A percentile compares a stretch with the other conserved stretches of the same genome.
phyloP scores from a whole-genome alignment of 2,888 invertebrate genomes.

The Torymus aiolomorphi region DNA sequence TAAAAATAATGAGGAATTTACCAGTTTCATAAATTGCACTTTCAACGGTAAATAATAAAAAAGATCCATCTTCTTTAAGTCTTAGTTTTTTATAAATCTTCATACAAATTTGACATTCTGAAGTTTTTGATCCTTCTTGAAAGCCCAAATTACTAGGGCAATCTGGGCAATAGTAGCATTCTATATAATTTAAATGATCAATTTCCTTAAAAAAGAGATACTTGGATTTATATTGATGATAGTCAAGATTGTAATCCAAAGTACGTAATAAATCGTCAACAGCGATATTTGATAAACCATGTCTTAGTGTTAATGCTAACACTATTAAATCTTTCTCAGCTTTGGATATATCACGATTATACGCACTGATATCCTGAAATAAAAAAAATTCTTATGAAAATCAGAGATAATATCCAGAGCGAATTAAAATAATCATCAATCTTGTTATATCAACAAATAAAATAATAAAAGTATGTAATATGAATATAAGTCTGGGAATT shows the following conservation, averaged over 20 bases:
- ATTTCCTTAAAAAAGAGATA: conserved; percentile 12
- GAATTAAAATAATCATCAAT: too few species aligned
- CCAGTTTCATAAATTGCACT: conserved; percentile 11
- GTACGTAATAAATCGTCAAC: not conserved
- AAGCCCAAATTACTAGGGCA: not conserved
- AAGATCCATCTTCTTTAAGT: not conserved
- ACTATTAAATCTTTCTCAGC: too few species aligned
- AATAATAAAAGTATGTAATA: too few species aligned
- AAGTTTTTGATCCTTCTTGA: not conserved
- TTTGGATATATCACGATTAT: too few species aligned
- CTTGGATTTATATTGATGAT: not conserved
- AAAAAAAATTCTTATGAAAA: too few species aligned
- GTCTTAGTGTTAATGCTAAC: too few species aligned
- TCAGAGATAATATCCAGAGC: too few species aligned
- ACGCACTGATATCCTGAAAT: too few species aligned
- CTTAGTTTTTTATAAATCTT: not conserved
- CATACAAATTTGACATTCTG: conserved; percentile 1
- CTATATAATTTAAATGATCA: not conserved
- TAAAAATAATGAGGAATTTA: not conserved
- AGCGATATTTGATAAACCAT: not conserved
- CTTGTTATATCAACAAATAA: too few species aligned
- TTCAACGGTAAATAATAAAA: conserved; percentile 20
- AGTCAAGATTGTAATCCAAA: conserved; percentile 1
- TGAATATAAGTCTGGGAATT: too few species aligned
- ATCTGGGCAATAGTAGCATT: not conserved